phyloP scores from a whole-genome alignment of 2,797 vertebrate species.

The Anguilla obscura region DNA sequence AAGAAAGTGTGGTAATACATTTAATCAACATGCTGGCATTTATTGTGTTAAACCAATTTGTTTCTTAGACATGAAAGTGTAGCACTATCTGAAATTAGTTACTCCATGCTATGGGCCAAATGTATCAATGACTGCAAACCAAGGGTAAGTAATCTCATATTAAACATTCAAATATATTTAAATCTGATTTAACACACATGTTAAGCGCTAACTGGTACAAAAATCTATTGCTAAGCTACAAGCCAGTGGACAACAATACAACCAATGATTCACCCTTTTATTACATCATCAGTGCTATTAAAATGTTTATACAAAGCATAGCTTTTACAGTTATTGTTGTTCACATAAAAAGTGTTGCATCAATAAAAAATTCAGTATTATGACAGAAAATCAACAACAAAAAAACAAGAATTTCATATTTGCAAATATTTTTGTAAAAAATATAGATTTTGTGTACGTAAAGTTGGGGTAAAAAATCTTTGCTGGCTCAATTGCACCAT shows the following conservation, averaged over 20 bases:
- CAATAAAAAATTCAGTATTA: background rate
- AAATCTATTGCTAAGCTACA: slow-evolving; percentile 77
- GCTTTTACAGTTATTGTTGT: background rate
- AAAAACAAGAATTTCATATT: background rate
- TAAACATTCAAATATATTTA: slow-evolving; percentile 12
- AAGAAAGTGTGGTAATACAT: slow-evolving; percentile 12
- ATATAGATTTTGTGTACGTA: background rate
- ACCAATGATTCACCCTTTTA: background rate
- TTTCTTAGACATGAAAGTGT: slow-evolving; percentile 4
- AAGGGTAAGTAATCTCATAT: slow-evolving; percentile 4
- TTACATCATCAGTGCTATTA: slow-evolving; percentile 4
- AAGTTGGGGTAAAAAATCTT: background rate
- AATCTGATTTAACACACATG: slow-evolving; percentile 2
- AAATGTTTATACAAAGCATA: slow-evolving; percentile 1
- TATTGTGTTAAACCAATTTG: background rate
- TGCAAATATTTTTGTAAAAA: slow-evolving; percentile 8
- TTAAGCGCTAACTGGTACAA: slow-evolving; percentile 46
- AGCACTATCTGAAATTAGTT: background rate
- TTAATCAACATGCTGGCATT: background rate
- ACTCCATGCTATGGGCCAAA: background rate
- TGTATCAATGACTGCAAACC: slow-evolving; percentile 32
- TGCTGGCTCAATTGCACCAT: background rate
- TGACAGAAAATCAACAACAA: background rate
- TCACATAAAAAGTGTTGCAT: slow-evolving; percentile 8
- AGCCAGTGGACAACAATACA: background rate